These are phyloP conservation scores for Himalopsyche anomala DNA, from an alignment of 2,888 invertebrate species.

Conservation along the genomic window DNA sequence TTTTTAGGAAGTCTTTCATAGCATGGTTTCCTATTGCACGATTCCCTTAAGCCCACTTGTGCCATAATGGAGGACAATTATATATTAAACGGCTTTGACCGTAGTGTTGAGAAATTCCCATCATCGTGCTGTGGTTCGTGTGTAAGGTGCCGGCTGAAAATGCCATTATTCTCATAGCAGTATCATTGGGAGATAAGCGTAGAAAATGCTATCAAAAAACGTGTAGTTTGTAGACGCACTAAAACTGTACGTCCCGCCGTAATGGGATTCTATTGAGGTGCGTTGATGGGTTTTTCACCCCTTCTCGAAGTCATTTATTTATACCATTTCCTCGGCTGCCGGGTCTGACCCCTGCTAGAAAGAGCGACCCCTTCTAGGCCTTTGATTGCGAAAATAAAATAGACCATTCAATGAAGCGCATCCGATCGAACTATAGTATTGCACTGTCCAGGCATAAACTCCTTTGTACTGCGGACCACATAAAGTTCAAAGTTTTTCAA, in stretches of 20 bases:
- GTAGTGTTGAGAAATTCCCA: too few relatives aligned
- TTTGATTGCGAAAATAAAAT: conserved; percentile 17
- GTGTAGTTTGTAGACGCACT: conserved; percentile 58
- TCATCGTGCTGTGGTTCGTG: not conserved
- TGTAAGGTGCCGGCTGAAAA: conserved; percentile 46
- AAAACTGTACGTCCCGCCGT: conserved; percentile 57
- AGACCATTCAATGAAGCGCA: conserved; percentile 9
- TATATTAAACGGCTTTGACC: too few relatives aligned
- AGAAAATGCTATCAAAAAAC: conserved; percentile 49
- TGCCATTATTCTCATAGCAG: conserved; percentile 55
- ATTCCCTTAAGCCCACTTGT: too few relatives aligned
- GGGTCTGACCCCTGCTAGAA: not conserved
- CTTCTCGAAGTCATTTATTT: conserved; percentile 61
- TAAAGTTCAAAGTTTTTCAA: conserved; percentile 9
- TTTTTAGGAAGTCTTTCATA: too few relatives aligned
- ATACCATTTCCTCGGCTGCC: conserved; percentile 45
- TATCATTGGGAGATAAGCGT: conserved; percentile 53
- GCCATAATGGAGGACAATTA: too few relatives aligned
- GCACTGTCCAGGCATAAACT: not conserved
- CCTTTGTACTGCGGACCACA: not conserved
- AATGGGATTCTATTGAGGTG: conserved; percentile 63
- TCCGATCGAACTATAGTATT: not conserved
- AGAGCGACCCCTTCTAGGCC: conserved; percentile 33
- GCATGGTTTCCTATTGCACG: too few relatives aligned
- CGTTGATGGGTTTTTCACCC: conserved; percentile 60